phyloP scores from a whole-genome alignment of 2,888 invertebrate species.

The Stegana nigrithorax region DNA sequence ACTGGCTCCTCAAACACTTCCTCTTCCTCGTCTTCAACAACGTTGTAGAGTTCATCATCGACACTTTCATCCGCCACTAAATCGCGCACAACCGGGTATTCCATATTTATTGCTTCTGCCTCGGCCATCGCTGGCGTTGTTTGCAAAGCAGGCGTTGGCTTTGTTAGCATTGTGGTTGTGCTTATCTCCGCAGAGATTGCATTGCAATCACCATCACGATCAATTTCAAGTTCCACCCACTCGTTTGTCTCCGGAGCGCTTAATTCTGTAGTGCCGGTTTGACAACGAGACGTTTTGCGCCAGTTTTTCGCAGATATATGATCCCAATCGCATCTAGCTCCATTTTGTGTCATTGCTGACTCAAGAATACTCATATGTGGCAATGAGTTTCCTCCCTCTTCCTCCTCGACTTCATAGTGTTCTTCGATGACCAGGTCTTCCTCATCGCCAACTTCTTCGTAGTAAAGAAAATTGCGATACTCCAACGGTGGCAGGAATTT shows the following conservation, averaged over 20 bases:
- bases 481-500: constrained; percentile 59
- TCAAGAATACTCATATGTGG: constrained; percentile 23
- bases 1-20: constrained; percentile 5
- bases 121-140: constrained; percentile 3
- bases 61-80: constrained; percentile 3
- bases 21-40: no score
- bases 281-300: no score
- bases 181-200: constrained; percentile 12
- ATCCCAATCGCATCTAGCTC: not conserved
- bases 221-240: constrained; percentile 11
- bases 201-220: constrained; percentile 23
- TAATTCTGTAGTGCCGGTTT: no score
- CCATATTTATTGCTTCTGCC: no score
- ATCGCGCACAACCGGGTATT: not conserved
- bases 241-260: not conserved
- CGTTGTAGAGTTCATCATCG: constrained; percentile 1
- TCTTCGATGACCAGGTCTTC: not conserved
- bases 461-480: constrained; percentile 58
- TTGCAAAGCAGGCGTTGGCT: not conserved
- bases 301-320: not conserved
- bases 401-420: constrained; percentile 33
- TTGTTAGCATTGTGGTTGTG: not conserved
- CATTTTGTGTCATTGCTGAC: not conserved
- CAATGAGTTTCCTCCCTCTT: constrained; percentile 31
- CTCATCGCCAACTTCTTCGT: constrained; percentile 43